Evolutionary conservation across 2,113 vertebrate genomes (phyloP), one percentile per base, ranked within the genome.

Genomic region (Maccullochella peelii): DNA sequence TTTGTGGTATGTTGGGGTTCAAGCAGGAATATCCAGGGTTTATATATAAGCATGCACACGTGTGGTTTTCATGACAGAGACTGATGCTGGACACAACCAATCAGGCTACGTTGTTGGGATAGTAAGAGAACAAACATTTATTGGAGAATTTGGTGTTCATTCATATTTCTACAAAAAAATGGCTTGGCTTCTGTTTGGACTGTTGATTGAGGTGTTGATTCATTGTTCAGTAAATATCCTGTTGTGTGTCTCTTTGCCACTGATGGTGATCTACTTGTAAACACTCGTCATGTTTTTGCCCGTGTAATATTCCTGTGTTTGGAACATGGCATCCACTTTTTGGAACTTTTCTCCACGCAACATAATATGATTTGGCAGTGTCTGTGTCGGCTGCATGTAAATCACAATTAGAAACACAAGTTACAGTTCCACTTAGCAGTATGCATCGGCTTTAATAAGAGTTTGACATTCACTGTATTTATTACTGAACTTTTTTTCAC

Each of bases 1-100:
- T 75, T 65, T 71, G 62, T 36, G 73, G 57, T 20, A 25, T 44
- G 71, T 40, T 30, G 55, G 65, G 58, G 76, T 82, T 69, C 62
- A 82, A 50, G 66, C 5, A 8, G 68, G 47, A 65, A 62, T 20
- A 70, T 40, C 62, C 69, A 27, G 69, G 59, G 58, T 79, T 83
- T 83, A 77, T 21, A 30, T 14, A 44, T 42, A 40, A 12, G 21
- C 27, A 6, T 59, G 49, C 23, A 4, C 33, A 33, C 0, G 6
- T 8, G 25, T 50, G 62, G 2, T 11, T 78, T 25, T 27, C 6
- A 52, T 42, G 10, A 65, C 20, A 23, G 30, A 18, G 11, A n/a
- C 14, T 27, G 55, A 36, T 57, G 20, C 5, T 16, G 16, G 54
- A 59, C 30, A 21, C 18, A 23, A 6, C 25, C 42, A 50, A 59